Conservation (phyloP, 1,140 invertebrate species). For the Drosophila teissieri region DNA sequence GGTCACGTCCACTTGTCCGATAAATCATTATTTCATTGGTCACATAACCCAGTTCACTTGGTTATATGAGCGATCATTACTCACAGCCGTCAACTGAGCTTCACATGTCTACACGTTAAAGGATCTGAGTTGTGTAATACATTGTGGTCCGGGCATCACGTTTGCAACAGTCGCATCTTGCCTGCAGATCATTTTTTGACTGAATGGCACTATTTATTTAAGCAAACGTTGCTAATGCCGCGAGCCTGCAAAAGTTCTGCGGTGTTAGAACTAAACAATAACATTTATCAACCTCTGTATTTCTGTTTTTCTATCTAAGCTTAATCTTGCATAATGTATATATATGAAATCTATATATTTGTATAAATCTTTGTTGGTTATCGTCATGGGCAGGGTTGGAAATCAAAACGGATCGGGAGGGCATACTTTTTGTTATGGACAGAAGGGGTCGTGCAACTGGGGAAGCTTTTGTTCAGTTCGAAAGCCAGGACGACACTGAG, state of each 20-base stretch:
- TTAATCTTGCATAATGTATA: conserved; percentile 48
- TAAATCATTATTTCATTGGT: conserved; percentile 14
- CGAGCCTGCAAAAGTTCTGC: conserved; percentile 21
- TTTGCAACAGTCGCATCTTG: conserved; percentile 18
- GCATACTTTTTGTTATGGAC: conserved; percentile 94
- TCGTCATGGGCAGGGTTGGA: conserved; percentile 85
- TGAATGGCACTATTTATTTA: conserved; percentile 14
- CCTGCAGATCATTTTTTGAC: conserved; percentile 3
- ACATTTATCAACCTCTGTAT: conserved; percentile 50
- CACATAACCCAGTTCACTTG: conserved; percentile 15
- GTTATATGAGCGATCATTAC: conserved; percentile 20
- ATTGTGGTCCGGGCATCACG: conserved; percentile 31
- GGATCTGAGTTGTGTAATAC: conserved; percentile 24
- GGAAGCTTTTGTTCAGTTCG: conserved; percentile 98
- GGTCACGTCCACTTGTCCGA: conserved; percentile 38
- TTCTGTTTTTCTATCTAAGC: conserved; percentile 48
- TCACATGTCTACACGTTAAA: conserved; percentile 13
- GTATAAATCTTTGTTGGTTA: conserved; percentile 84
- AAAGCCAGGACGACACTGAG: conserved; percentile 96
- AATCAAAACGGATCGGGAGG: conserved; percentile 86
- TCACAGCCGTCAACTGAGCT: conserved; percentile 3
- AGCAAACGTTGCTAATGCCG: conserved; percentile 5
- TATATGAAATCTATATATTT: conserved; percentile 71
- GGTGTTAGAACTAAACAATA: conserved; percentile 21
- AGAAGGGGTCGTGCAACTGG: conserved; percentile 96